phyloP scores from a whole-genome alignment of 1,140 invertebrate species.

The Cotesia chilonis region DNA sequence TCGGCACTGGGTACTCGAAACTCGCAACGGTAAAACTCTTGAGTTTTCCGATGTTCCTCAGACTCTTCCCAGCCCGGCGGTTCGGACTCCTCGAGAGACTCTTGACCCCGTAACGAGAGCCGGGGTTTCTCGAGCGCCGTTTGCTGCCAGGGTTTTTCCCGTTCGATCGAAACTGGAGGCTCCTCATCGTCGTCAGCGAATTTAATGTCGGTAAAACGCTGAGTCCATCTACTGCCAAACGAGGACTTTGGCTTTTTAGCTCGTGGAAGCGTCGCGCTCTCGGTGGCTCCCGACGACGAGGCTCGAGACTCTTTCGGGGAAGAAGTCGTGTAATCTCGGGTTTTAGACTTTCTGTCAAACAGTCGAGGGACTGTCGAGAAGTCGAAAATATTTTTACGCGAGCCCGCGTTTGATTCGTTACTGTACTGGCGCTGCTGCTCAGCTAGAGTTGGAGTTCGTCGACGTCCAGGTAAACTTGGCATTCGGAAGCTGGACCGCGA shows the following conservation, averaged over 20 bases:
- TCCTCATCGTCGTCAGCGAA: slow-evolving; percentile 50
- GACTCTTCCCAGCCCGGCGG: slow-evolving; percentile 54
- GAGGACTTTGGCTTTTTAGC: slow-evolving; percentile 53
- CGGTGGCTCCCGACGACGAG: slow-evolving; percentile 55
- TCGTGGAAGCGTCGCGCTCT: slow-evolving; percentile 66
- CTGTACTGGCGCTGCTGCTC: slow-evolving; percentile 58
- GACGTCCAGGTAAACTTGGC: slow-evolving; percentile 46
- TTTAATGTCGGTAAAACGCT: slow-evolving; percentile 60
- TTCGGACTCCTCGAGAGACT: slow-evolving; percentile 40
- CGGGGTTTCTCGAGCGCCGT: slow-evolving; percentile 62
- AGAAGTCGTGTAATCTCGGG: slow-evolving; percentile 58
- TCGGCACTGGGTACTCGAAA: too few species aligned
- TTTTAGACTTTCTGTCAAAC: slow-evolving; percentile 71
- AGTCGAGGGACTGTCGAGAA: slow-evolving; percentile 79
- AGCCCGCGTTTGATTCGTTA: slow-evolving; percentile 62
- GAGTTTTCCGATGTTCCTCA: slow-evolving; percentile 30
- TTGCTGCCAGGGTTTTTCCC: slow-evolving; percentile 62
- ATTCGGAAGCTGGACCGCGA: slow-evolving; percentile 52
- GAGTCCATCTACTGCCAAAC: slow-evolving; percentile 64
- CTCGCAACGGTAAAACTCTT: too few species aligned
- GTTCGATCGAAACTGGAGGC: slow-evolving; percentile 47
- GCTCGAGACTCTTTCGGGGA: slow-evolving; percentile 58
- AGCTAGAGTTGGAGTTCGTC: slow-evolving; percentile 50
- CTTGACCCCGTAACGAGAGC: slow-evolving; percentile 48
- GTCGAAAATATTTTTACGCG: slow-evolving; percentile 73